phyloP scores from a whole-genome alignment of 2,113 vertebrate species.

The Varanus komodoensis region DNA sequence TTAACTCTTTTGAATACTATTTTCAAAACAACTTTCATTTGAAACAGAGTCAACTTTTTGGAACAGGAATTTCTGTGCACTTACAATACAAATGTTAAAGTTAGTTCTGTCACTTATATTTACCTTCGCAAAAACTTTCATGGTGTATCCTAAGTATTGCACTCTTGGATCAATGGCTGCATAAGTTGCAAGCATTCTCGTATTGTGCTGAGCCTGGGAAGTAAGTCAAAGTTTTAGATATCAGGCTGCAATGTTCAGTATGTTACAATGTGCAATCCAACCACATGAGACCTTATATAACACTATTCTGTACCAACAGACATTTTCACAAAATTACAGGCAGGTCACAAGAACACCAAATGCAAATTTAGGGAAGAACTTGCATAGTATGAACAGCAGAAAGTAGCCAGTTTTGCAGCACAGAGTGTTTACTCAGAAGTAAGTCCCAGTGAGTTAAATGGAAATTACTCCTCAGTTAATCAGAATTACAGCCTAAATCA shows the following conservation, averaged over 20 bases:
- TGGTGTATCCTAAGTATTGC: conserved; percentile 94
- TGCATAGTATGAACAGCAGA: neutral
- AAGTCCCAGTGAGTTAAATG: neutral
- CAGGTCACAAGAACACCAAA: neutral
- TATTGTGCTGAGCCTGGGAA: conserved; percentile 95
- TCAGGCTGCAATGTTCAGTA: conserved; percentile 24
- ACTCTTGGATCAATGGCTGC: conserved; percentile 95
- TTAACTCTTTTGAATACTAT: neutral
- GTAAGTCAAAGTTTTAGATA: conserved; percentile 45
- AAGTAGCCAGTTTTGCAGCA: neutral
- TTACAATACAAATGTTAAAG: neutral
- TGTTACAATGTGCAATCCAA: conserved; percentile 29
- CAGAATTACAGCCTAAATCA: neutral
- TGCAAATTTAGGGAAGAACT: neutral
- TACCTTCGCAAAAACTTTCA: conserved; percentile 99
- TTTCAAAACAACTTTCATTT: neutral
- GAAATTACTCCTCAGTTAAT: neutral
- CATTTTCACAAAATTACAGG: neutral
- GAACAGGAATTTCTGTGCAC: neutral
- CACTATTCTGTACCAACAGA: neutral
- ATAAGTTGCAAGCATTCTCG: conserved; percentile 96
- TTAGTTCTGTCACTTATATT: conserved; percentile 25
- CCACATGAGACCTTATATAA: neutral
- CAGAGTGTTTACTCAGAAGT: neutral
- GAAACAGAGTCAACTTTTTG: neutral